Percentiles rank a stretch among this genome's conserved stretches.
Evolutionary conservation across 2,888 invertebrate species (phyloP).

Genomic region (Zaprionus lineosus): DNA sequence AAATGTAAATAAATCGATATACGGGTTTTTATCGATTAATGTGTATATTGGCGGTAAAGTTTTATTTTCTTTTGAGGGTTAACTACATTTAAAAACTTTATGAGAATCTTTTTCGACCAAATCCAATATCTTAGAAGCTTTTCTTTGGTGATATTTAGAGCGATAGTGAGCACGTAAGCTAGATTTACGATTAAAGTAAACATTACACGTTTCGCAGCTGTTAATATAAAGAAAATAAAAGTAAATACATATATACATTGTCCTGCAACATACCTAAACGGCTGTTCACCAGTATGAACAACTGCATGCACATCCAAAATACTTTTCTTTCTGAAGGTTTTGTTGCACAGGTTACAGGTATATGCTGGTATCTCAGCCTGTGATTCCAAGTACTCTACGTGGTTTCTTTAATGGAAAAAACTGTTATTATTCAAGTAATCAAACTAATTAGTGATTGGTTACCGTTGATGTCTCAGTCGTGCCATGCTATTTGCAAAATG

Average conservation of each 20-base stretch:
- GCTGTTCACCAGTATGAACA: conserved; percentile 53
- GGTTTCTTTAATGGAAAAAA: conserved; percentile 13
- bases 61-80: too few species aligned
- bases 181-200: conserved; percentile 48
- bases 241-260: too few species aligned
- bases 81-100: neutral
- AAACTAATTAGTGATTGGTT: neutral
- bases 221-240: neutral
- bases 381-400: conserved; percentile 15
- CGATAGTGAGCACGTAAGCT: conserved; percentile 35
- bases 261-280: conserved; percentile 49
- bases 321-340: conserved; percentile 27
- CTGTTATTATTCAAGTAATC: neutral
- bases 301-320: conserved; percentile 35
- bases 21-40: neutral
- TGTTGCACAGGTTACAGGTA: conserved; percentile 34
- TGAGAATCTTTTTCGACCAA: neutral
- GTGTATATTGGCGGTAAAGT: neutral
- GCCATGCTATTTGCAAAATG: conserved; percentile 29
- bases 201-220: conserved; percentile 48
- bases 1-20: conserved; percentile 27
- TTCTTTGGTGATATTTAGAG: conserved; percentile 36
- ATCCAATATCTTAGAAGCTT: neutral
- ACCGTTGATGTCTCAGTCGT: conserved; percentile 46
- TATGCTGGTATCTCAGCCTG: neutral